These are phyloP conservation scores for Pseudoips prasinana DNA, from an alignment of 2,888 invertebrate genomes.

Conservation along the genomic window DNA sequence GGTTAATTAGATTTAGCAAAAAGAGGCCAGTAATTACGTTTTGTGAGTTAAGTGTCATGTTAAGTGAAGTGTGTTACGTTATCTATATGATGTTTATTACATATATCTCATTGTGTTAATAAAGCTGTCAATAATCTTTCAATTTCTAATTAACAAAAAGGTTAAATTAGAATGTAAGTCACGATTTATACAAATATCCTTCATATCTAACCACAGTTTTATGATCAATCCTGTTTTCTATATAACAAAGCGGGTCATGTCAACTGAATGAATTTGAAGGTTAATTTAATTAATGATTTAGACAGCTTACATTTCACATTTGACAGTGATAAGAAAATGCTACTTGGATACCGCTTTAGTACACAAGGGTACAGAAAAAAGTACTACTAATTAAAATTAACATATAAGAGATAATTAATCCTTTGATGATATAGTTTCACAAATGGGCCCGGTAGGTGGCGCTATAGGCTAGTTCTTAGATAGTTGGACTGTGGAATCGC, in stretches of 20 bases:
- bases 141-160: background rate
- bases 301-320: background rate
- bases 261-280: background rate
- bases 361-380: too few relatives aligned
- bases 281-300: background rate
- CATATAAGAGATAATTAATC: too few relatives aligned
- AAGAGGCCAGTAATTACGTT: slow-evolving; percentile 9
- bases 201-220: background rate
- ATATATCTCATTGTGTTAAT: background rate
- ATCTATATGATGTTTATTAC: background rate
- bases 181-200: background rate
- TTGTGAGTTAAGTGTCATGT: slow-evolving; percentile 1
- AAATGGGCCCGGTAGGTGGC: too few relatives aligned
- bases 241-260: background rate
- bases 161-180: background rate
- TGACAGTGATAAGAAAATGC: too few relatives aligned
- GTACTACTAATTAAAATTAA: too few relatives aligned
- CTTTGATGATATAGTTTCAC: too few relatives aligned
- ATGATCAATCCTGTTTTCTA: background rate
- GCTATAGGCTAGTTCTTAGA: too few relatives aligned
- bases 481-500: too few relatives aligned
- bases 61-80: slow-evolving; percentile 1
- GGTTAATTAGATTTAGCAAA: slow-evolving; percentile 8
- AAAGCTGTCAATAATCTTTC: background rate
- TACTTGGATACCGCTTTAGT: too few relatives aligned